These are phyloP conservation scores for Budorcas taxicolor DNA, from an alignment of 2,113 vertebrate genomes.

Conservation along the genomic window DNA sequence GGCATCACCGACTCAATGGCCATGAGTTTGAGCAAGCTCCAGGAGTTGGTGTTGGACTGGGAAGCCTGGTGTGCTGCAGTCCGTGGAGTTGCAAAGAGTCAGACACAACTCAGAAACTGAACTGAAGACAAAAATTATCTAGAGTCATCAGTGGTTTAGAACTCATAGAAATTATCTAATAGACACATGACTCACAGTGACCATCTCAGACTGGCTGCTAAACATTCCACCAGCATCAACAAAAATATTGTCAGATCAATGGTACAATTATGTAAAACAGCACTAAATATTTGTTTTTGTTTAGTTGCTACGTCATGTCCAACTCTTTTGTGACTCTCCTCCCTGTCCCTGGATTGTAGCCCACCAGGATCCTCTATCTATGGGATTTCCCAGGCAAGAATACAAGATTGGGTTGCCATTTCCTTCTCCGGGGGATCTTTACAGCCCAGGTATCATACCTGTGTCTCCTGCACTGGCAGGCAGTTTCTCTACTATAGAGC, in stretches of 20 bases:
- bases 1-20: neutral
- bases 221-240: neutral
- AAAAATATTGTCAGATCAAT: neutral
- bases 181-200: neutral
- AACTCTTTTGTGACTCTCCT: neutral
- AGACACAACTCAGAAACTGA: neutral
- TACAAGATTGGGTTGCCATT: neutral
- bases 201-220: neutral
- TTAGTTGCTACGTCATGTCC: neutral
- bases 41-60: neutral
- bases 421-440: neutral
- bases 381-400: neutral
- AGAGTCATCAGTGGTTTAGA: neutral
- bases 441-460: neutral
- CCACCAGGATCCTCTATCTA: neutral
- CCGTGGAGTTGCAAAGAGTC: neutral
- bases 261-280: neutral
- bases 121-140: neutral
- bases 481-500: neutral
- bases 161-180: neutral
- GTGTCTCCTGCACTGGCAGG: neutral
- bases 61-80: neutral
- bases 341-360: neutral
- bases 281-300: neutral
- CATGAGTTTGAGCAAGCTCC: neutral